These are phyloP conservation scores for Lepidocyrtinus sp. DNA, from an alignment of 2,888 invertebrate species.

Conservation along the genomic window DNA sequence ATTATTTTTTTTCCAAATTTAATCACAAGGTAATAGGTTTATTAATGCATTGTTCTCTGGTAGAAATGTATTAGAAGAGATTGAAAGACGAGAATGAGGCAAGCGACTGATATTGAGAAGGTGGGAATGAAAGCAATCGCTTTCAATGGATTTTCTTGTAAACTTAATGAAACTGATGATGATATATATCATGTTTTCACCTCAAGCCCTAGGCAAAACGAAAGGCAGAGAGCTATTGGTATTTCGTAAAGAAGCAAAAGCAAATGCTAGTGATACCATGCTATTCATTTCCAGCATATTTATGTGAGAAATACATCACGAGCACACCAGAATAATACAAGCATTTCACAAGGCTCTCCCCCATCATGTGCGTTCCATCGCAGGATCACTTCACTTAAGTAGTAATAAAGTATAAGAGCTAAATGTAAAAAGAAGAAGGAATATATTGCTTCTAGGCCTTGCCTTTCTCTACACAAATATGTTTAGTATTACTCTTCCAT, in stretches of 20 bases:
- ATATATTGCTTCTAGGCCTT: too few species aligned
- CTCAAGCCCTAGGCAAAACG: conserved; percentile 42
- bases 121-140: conserved; percentile 58
- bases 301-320: background rate
- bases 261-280: too few species aligned
- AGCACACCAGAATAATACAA: background rate
- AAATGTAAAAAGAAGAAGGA: too few species aligned
- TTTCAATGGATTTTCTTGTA: conserved; percentile 33
- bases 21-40: background rate
- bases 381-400: background rate
- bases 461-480: too few species aligned
- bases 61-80: background rate
- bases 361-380: background rate
- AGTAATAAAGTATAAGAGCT: background rate
- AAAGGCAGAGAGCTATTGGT: conserved; percentile 11
- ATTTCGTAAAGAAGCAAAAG: too few species aligned
- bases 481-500: too few species aligned
- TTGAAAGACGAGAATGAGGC: conserved; percentile 1
- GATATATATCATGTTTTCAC: conserved; percentile 57
- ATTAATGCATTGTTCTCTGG: conserved; percentile 7
- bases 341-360: background rate
- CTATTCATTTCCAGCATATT: conserved; percentile 1
- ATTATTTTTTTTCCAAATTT: background rate
- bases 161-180: conserved; percentile 50
- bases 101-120: conserved; percentile 50